Evolutionary conservation across 2,113 vertebrate species (phyloP).

Genomic region (Pomatostomus ruficeps): DNA sequence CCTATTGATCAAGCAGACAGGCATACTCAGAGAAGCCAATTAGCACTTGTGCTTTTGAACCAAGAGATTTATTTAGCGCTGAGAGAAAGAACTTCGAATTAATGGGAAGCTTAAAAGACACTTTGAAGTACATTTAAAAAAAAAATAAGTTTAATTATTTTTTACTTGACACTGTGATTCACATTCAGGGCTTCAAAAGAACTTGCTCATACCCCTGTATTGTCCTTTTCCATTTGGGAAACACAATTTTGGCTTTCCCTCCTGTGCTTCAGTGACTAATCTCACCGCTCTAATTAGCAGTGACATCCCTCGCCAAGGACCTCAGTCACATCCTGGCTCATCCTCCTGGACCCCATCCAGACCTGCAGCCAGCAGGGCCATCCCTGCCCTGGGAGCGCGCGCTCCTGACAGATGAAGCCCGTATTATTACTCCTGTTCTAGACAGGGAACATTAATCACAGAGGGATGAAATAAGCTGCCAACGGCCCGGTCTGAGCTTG

Average conservation of each 20-base stretch:
- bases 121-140: slow-evolving; percentile 55
- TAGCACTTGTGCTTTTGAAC: slow-evolving; percentile 56
- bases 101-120: slow-evolving; percentile 35
- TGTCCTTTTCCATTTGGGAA: slow-evolving; percentile 2
- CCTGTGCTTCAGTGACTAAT: background rate
- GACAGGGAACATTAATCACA: background rate
- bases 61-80: slow-evolving; percentile 36
- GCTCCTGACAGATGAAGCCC: background rate
- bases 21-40: slow-evolving; percentile 54
- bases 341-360: background rate
- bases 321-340: background rate
- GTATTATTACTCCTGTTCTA: background rate
- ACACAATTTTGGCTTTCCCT: background rate
- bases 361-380: background rate
- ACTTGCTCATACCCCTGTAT: background rate
- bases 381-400: background rate
- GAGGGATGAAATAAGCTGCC: background rate
- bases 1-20: slow-evolving; percentile 38
- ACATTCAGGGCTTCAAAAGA: slow-evolving; percentile 20
- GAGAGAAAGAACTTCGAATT: slow-evolving; percentile 16
- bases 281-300: background rate
- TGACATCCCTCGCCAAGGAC: background rate
- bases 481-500: background rate
- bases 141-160: slow-evolving; percentile 57
- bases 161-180: slow-evolving; percentile 52